Conservation (phyloP, 2,797 vertebrate genomes). For the Acropternis orthonyx region DNA sequence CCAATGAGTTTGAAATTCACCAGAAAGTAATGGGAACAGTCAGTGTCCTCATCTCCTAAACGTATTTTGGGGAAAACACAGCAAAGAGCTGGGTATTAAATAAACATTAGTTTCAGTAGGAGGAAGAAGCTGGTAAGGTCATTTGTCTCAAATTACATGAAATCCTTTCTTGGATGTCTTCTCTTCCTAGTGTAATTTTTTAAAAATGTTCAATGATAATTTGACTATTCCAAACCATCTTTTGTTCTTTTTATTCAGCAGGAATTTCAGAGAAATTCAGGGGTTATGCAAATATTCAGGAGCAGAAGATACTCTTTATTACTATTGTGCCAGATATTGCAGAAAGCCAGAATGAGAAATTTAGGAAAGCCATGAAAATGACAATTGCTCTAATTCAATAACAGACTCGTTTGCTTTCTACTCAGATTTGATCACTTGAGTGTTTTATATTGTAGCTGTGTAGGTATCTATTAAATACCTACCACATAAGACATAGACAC, state of each 20-base stretch:
- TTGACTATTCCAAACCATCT: neutral
- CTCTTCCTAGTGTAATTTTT: neutral
- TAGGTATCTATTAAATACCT: constrained; percentile 9
- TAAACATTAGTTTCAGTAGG: neutral
- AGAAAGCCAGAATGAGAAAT: constrained; percentile 32
- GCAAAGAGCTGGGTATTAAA: neutral
- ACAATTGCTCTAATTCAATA: constrained; percentile 31
- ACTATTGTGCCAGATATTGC: neutral
- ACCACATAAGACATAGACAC: neutral
- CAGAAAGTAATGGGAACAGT: neutral
- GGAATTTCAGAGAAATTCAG: neutral
- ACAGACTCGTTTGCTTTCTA: constrained; percentile 24
- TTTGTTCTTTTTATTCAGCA: neutral
- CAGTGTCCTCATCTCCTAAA: neutral
- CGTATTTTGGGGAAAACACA: neutral
- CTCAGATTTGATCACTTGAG: neutral
- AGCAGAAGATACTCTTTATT: constrained; percentile 8
- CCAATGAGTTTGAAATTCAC: neutral
- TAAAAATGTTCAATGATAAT: neutral
- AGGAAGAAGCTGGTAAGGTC: neutral
- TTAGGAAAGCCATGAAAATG: constrained; percentile 29
- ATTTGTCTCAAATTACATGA: neutral
- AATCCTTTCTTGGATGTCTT: neutral
- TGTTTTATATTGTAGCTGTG: neutral
- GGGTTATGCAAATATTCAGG: neutral